Percentiles rank a stretch among this genome's conserved stretches.
phyloP scores from a whole-genome alignment of 1,140 invertebrate genomes.

The Caerostris extrusa region DNA sequence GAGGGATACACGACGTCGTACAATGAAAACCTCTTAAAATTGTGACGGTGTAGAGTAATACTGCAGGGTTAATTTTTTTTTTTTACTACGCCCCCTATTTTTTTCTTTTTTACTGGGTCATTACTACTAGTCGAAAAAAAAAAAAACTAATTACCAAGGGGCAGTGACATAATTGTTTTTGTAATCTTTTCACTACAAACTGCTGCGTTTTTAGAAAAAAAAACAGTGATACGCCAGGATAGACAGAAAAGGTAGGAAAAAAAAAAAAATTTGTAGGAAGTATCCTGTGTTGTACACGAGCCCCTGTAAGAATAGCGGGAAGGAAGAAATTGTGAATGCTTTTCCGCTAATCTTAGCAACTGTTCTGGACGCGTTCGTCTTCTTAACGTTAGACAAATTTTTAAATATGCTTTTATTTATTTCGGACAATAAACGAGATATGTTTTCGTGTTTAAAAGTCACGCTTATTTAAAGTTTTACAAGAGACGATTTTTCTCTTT shows the following conservation, averaged over 20 bases:
- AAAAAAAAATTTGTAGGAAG: neutral
- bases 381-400: slow-evolving; percentile 37
- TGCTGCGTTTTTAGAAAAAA: slow-evolving; percentile 48
- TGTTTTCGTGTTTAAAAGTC: slow-evolving; percentile 70
- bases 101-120: slow-evolving; percentile 60
- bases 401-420: slow-evolving; percentile 76
- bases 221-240: slow-evolving; percentile 22
- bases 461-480: slow-evolving; percentile 60
- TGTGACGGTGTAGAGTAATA: slow-evolving; percentile 69
- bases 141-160: slow-evolving; percentile 77
- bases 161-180: slow-evolving; percentile 77
- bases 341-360: slow-evolving; percentile 75
- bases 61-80: slow-evolving; percentile 41
- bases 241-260: neutral
- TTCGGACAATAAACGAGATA: slow-evolving; percentile 69
- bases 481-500: slow-evolving; percentile 3
- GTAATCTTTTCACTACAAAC: slow-evolving; percentile 76
- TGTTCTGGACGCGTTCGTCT: slow-evolving; percentile 71
- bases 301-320: neutral
- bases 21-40: slow-evolving; percentile 77
- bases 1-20: slow-evolving; percentile 69
- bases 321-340: slow-evolving; percentile 74
- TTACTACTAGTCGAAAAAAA: slow-evolving; percentile 65
- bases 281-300: neutral
- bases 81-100: neutral